Conservation (phyloP, 2,888 invertebrate species). For the Aethes cnicana region DNA sequence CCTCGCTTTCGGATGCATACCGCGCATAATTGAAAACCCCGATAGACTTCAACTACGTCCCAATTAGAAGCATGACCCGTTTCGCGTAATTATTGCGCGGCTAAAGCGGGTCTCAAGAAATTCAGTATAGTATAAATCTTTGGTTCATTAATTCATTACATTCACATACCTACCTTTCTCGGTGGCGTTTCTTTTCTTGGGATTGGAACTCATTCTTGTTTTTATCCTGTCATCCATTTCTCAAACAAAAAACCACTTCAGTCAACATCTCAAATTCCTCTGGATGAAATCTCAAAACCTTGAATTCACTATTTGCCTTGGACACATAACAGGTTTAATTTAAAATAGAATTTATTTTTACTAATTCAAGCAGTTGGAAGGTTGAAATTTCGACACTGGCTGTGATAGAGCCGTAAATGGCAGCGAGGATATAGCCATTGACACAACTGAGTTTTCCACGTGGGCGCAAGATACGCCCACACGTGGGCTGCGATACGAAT, state of each 20-base stretch:
- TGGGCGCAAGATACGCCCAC: slow-evolving; percentile 33
- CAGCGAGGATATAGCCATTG: slow-evolving; percentile 41
- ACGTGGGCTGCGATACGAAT: slow-evolving; percentile 15
- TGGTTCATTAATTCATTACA: too few relatives aligned
- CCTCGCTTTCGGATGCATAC: slow-evolving; percentile 15
- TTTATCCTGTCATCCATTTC: too few relatives aligned
- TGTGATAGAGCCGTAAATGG: slow-evolving; percentile 31
- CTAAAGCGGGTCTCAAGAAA: too few relatives aligned
- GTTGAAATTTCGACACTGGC: slow-evolving; percentile 36
- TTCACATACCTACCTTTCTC: too few relatives aligned
- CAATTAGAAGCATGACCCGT: too few relatives aligned
- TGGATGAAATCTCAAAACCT: background rate
- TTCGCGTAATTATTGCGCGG: too few relatives aligned
- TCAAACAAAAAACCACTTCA: too few relatives aligned
- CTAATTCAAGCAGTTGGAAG: slow-evolving; percentile 21
- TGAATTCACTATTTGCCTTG: slow-evolving; percentile 21
- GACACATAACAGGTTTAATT: slow-evolving; percentile 14
- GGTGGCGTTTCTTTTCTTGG: too few relatives aligned
- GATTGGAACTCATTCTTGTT: too few relatives aligned
- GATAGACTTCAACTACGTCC: background rate
- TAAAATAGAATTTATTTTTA: slow-evolving; percentile 21
- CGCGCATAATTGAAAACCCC: slow-evolving; percentile 12
- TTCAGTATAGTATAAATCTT: too few relatives aligned
- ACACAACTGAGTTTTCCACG: slow-evolving; percentile 38
- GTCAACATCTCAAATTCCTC: too few relatives aligned